A percentile compares a stretch with the other conserved stretches of the same genome.
These are phyloP conservation scores for Ormyrus pomaceus DNA, from an alignment of 2,888 invertebrate genomes.

Conservation along the genomic window DNA sequence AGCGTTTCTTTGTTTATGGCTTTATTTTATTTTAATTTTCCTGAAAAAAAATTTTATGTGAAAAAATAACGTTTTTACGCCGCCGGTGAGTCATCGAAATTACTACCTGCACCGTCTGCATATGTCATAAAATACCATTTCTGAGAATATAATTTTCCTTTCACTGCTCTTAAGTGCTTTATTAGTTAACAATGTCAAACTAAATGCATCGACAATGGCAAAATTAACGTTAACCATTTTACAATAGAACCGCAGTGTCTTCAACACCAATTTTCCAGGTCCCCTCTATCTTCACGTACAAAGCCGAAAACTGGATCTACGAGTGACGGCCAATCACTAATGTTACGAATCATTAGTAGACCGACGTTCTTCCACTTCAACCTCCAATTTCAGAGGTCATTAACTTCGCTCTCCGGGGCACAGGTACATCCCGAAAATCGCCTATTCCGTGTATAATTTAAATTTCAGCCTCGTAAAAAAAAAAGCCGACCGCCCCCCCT, in stretches of 20 bases:
- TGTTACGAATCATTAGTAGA: too few relatives aligned
- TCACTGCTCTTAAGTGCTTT: not conserved
- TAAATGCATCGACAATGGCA: not conserved
- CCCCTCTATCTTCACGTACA: too few relatives aligned
- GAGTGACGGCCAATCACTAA: too few relatives aligned
- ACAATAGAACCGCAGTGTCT: too few relatives aligned
- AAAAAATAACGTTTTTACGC: not conserved
- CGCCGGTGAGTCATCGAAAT: conserved; percentile 22
- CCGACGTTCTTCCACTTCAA: too few relatives aligned
- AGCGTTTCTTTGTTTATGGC: not conserved
- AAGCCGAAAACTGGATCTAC: too few relatives aligned
- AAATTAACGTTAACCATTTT: too few relatives aligned
- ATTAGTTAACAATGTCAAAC: not conserved
- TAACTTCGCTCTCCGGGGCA: too few relatives aligned
- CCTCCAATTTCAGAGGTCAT: too few relatives aligned
- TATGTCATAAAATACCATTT: conserved; percentile 21
- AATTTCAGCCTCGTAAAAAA: not conserved
- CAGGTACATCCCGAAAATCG: too few relatives aligned
- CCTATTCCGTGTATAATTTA: too few relatives aligned
- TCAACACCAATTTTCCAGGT: too few relatives aligned
- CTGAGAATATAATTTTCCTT: conserved; percentile 14
- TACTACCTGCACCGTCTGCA: conserved; percentile 8
- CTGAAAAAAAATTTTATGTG: conserved; percentile 7
- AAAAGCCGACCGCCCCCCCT: conserved; percentile 9
- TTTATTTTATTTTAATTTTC: not conserved